These are phyloP conservation scores for Syngnathus floridae DNA, from an alignment of 2,113 vertebrate genomes.

Conservation along the genomic window DNA sequence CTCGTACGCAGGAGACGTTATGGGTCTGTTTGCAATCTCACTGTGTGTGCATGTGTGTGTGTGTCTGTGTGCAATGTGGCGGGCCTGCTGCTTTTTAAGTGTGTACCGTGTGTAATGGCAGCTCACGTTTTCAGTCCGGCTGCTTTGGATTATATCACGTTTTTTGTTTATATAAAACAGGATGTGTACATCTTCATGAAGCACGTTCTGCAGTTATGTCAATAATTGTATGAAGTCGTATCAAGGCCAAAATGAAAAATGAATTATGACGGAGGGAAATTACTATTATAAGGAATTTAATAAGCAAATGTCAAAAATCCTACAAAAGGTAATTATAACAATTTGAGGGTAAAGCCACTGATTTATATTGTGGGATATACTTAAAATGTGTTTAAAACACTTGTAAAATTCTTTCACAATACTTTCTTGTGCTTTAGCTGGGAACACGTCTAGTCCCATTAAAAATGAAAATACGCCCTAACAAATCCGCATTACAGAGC, in stretches of 20 bases:
- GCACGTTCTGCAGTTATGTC: background rate
- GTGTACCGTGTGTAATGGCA: conserved; percentile 41
- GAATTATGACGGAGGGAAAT: background rate
- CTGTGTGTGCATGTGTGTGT: conserved; percentile 10
- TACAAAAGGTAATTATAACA: background rate
- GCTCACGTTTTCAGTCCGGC: conserved; percentile 24
- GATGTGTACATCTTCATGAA: conserved; percentile 19
- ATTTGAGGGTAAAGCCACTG: background rate
- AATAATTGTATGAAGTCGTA: background rate
- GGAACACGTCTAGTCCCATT: conserved; percentile 2
- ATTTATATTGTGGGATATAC: background rate
- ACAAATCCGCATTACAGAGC: conserved; percentile 8
- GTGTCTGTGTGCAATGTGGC: conserved; percentile 30
- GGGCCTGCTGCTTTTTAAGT: conserved; percentile 42
- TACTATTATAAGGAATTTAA: background rate
- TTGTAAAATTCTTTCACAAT: background rate
- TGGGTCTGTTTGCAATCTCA: conserved; percentile 52
- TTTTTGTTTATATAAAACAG: conserved; percentile 24
- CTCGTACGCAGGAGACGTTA: conserved; percentile 41
- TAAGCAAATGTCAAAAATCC: background rate
- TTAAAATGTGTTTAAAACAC: background rate
- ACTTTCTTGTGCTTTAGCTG: conserved; percentile 3
- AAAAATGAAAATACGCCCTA: background rate
- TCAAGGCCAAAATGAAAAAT: background rate
- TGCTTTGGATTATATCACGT: conserved; percentile 27